Evolutionary conservation across 1,140 invertebrate species (phyloP).

Genomic region (Pteromalus puparum): DNA sequence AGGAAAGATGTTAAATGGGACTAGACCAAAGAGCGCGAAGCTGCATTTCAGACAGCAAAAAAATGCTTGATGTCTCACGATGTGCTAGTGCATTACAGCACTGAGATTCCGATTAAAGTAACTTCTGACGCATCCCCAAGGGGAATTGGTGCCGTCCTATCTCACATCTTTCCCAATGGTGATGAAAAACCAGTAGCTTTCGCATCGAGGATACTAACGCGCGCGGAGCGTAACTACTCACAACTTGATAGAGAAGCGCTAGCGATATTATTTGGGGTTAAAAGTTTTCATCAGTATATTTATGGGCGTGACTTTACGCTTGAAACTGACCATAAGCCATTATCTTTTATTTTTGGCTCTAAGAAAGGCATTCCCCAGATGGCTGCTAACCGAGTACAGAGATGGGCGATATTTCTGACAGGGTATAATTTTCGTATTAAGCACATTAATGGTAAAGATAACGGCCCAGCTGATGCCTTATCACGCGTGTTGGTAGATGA

Average conservation of each 20-base stretch:
- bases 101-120: neutral
- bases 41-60: neutral
- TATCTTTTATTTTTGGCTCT: conserved; percentile 62
- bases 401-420: conserved; percentile 58
- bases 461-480: neutral
- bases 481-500: conserved; percentile 54
- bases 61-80: neutral
- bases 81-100: neutral
- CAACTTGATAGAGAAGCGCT: conserved; percentile 74
- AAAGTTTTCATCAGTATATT: too few species aligned
- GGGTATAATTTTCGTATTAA: conserved; percentile 57
- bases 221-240: conserved; percentile 71
- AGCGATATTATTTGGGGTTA: conserved; percentile 72
- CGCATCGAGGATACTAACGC: conserved; percentile 69
- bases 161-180: conserved; percentile 57
- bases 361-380: conserved; percentile 59
- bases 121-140: conserved; percentile 62
- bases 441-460: too few species aligned
- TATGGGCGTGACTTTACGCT: conserved; percentile 64
- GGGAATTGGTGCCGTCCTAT: conserved; percentile 64
- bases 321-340: conserved; percentile 65
- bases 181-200: conserved; percentile 68
- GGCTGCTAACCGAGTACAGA: conserved; percentile 55
- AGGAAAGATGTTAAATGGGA: neutral
- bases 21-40: neutral